Evolutionary conservation across 2,113 vertebrate species (phyloP).

Genomic region (Procavia capensis): DNA sequence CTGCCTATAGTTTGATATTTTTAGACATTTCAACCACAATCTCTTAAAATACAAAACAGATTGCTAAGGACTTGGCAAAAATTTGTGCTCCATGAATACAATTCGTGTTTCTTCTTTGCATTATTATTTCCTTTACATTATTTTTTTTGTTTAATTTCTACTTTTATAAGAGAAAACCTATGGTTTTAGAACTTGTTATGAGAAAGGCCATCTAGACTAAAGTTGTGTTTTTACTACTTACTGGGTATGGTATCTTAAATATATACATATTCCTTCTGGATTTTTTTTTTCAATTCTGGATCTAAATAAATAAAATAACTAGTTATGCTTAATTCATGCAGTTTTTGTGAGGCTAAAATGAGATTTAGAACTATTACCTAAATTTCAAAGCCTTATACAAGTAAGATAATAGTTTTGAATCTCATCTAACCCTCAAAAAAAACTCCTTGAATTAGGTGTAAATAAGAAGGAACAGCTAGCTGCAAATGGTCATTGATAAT

Average conservation of each 20-base stretch:
- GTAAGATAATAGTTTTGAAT: neutral
- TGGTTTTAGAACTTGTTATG: neutral
- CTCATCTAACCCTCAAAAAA: too few species aligned
- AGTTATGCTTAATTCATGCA: neutral
- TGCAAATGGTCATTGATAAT: too few species aligned
- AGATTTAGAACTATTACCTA: neutral
- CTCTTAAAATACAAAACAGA: too few species aligned
- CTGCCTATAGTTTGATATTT: too few species aligned
- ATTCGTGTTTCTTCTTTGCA: neutral
- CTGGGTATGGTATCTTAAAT: fast-evolving
- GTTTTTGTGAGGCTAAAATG: neutral
- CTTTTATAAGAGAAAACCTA: neutral
- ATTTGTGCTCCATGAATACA: neutral
- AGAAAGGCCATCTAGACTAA: neutral
- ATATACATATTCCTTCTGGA: neutral
- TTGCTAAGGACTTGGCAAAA: neutral
- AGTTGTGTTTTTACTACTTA: neutral
- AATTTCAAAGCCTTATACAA: neutral
- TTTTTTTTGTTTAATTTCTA: neutral
- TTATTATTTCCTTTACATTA: neutral
- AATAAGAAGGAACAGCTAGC: too few species aligned
- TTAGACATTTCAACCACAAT: too few species aligned
- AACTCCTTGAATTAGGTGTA: too few species aligned
- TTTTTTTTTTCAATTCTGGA: neutral
- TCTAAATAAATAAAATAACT: neutral